Conservation (phyloP, 1,140 invertebrate species). For the Pogonognathellus flavescens region DNA sequence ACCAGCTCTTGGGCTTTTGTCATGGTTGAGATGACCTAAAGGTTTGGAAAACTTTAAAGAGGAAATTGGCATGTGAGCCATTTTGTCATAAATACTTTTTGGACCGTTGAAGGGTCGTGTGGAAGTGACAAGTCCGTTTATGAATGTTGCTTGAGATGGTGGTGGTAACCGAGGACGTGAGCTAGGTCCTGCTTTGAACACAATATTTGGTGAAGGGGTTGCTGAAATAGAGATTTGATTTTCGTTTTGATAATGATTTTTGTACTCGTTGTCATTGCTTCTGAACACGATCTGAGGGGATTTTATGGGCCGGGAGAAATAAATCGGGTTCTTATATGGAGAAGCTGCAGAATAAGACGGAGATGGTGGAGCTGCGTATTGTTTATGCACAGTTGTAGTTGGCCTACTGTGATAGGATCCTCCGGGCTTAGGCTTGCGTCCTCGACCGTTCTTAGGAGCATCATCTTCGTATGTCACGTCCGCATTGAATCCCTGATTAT, state of each 20-base stretch:
- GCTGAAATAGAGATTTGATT: constrained; percentile 7
- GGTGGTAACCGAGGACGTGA: constrained; percentile 14
- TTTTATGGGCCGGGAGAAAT: constrained; percentile 16
- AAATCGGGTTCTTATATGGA: constrained; percentile 27
- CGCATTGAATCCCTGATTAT: constrained; percentile 84
- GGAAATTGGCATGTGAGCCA: background rate
- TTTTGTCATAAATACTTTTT: constrained; percentile 61
- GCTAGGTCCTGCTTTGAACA: constrained; percentile 39
- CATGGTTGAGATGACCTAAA: background rate
- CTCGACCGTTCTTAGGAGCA: constrained; percentile 64
- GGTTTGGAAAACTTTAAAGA: constrained; percentile 8
- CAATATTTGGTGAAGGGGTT: constrained; percentile 7
- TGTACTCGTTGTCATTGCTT: constrained; percentile 35
- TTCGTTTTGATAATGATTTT: constrained; percentile 27
- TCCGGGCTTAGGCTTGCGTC: background rate
- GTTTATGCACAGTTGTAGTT: constrained; percentile 27
- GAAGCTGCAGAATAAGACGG: background rate
- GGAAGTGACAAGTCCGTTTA: background rate
- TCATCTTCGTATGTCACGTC: constrained; percentile 83
- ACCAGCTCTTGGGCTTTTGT: constrained; percentile 40
- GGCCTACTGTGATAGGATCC: background rate
- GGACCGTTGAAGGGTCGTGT: constrained; percentile 43
- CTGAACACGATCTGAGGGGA: constrained; percentile 10
- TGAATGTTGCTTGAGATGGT: constrained; percentile 39
- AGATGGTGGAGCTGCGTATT: constrained; percentile 14